Evolutionary conservation across 2,113 vertebrate genomes (phyloP).

Genomic region (Tenrec ecaudatus): DNA sequence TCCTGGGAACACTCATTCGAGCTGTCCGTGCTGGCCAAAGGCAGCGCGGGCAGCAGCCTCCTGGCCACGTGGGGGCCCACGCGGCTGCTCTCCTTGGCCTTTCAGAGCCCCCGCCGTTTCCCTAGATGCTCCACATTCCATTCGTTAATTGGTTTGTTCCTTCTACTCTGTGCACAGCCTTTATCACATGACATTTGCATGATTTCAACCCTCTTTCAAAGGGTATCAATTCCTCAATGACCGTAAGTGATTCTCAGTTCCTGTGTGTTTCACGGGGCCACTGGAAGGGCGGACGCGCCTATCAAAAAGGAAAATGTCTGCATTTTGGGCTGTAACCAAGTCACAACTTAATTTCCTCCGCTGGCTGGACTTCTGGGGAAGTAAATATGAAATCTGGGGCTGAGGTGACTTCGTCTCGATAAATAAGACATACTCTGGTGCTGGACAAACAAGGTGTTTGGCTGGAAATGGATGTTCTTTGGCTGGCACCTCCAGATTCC

Average conservation of each 20-base stretch:
- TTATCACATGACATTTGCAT: conserved; percentile 32
- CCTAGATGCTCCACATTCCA: conserved; percentile 73
- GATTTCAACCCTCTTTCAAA: conserved; percentile 58
- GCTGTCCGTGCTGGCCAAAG: background rate
- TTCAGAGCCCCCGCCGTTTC: conserved; percentile 31
- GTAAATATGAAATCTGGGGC: conserved; percentile 43
- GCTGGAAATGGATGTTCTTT: conserved; percentile 55
- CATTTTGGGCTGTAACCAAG: conserved; percentile 67
- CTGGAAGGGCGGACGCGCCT: conserved; percentile 30
- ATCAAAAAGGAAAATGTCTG: conserved; percentile 57
- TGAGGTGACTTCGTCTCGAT: conserved; percentile 51
- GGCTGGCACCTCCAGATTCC: conserved; percentile 53
- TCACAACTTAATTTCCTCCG: conserved; percentile 73
- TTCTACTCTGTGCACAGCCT: conserved; percentile 12
- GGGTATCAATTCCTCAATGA: conserved; percentile 55
- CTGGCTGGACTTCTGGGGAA: conserved; percentile 57
- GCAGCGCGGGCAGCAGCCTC: background rate
- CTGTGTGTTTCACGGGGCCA: conserved; percentile 40
- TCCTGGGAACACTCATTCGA: background rate
- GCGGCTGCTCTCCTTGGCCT: conserved; percentile 28
- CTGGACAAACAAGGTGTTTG: conserved; percentile 56
- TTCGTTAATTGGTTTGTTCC: conserved; percentile 75
- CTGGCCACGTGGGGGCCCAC: background rate
- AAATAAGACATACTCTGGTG: conserved; percentile 26
- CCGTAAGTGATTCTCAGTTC: conserved; percentile 52